A percentile compares a stretch with the other conserved stretches of the same genome.
Evolutionary conservation across 2,888 invertebrate genomes (phyloP).

Genomic region (Leucophenga maculata): DNA sequence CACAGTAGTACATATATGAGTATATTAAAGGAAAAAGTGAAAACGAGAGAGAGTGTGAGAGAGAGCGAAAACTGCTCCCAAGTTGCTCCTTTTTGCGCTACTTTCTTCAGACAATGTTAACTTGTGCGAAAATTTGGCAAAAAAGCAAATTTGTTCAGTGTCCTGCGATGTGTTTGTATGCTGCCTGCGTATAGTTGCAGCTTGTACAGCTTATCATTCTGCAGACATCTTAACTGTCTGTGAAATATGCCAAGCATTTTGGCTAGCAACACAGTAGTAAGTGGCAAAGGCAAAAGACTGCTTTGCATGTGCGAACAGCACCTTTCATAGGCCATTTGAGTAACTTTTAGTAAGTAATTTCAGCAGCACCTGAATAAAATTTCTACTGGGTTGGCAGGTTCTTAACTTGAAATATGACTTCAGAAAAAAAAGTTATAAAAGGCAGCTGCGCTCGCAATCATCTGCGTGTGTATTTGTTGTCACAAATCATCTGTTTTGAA

Average conservation of each 20-base stretch:
- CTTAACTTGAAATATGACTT: neutral
- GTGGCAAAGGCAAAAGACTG: too few species aligned
- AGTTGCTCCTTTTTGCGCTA: conserved; percentile 6
- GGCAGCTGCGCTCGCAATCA: neutral
- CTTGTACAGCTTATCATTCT: neutral
- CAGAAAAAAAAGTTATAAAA: neutral
- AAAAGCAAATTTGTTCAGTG: conserved; percentile 29
- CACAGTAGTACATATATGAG: too few species aligned
- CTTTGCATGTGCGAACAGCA: too few species aligned
- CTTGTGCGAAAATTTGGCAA: conserved; percentile 44
- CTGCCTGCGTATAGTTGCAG: too few species aligned
- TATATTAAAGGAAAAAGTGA: too few species aligned
- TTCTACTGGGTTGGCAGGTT: neutral
- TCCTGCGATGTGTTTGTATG: neutral
- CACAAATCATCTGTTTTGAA: conserved; percentile 61
- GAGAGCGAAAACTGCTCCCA: neutral
- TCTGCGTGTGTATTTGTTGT: conserved; percentile 36
- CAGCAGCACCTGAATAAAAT: too few species aligned
- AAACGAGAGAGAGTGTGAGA: neutral
- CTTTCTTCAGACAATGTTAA: conserved; percentile 17
- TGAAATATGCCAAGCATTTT: conserved; percentile 43
- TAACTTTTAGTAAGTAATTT: too few species aligned
- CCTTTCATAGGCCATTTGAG: too few species aligned
- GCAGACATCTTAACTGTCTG: conserved; percentile 45
- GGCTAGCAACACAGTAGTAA: too few species aligned